These are phyloP conservation scores for Drosophila yooni DNA, from an alignment of 2,888 invertebrate genomes.

Conservation along the genomic window DNA sequence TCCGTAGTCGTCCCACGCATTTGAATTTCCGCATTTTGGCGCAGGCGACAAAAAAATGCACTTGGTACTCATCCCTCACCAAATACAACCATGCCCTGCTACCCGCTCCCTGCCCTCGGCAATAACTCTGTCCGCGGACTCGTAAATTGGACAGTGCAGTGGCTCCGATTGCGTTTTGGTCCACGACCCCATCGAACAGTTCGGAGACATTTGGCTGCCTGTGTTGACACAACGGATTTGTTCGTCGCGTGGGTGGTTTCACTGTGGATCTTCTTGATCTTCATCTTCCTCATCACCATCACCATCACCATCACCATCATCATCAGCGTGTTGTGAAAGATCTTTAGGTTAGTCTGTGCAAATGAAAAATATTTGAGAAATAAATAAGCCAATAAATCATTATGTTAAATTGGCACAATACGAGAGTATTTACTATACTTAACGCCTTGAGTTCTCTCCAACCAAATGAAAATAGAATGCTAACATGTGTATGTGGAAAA, in stretches of 20 bases:
- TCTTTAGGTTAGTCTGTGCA: constrained; percentile 45
- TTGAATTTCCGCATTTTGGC: constrained; percentile 72
- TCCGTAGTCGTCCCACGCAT: constrained; percentile 58
- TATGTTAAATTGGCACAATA: constrained; percentile 77
- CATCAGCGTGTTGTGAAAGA: constrained; percentile 65
- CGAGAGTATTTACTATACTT: constrained; percentile 54
- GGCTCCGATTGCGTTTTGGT: constrained; percentile 34
- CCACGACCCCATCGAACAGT: constrained; percentile 53
- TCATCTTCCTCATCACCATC: constrained; percentile 2
- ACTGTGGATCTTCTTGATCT: constrained; percentile 34
- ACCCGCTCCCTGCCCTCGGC: constrained; percentile 28
- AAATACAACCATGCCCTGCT: background rate
- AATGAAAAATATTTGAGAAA: constrained; percentile 70
- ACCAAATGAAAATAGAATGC: constrained; percentile 69
- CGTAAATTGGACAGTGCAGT: constrained; percentile 65
- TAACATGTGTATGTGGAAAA: constrained; percentile 73
- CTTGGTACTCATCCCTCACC: constrained; percentile 26
- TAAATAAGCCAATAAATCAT: constrained; percentile 78
- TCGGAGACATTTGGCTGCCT: constrained; percentile 50
- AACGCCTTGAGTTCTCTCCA: constrained; percentile 43
- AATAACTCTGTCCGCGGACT: constrained; percentile 65
- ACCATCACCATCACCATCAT: constrained; percentile 2
- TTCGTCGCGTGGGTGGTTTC: constrained; percentile 46
- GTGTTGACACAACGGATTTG: constrained; percentile 53
- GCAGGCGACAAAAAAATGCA: constrained; percentile 46